Evolutionary conservation across 2,113 vertebrate genomes (phyloP).

Genomic region (Zosterops pallidus): DNA sequence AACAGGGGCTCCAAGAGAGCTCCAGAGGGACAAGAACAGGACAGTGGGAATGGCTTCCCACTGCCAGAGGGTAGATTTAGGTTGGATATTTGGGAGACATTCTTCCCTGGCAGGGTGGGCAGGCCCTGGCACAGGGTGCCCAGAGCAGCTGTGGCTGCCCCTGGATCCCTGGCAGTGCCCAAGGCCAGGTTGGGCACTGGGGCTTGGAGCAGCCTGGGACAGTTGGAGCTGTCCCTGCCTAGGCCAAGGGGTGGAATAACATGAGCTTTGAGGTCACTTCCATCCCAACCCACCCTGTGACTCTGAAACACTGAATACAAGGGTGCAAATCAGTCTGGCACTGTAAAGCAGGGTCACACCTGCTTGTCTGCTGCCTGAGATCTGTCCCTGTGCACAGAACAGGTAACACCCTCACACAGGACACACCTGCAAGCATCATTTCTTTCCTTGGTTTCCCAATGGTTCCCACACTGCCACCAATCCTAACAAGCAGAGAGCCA

Average conservation of each 20-base stretch:
- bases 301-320: not conserved
- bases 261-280: not conserved
- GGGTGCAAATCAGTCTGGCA: not conserved
- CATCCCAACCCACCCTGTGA: not conserved
- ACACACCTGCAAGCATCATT: not conserved
- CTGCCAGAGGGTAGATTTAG: not conserved
- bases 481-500: not conserved
- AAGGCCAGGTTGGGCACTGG: not conserved
- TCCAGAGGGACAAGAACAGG: not conserved
- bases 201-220: not conserved
- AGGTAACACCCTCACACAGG: not conserved
- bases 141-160: not conserved
- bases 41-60: not conserved
- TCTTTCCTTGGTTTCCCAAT: not conserved
- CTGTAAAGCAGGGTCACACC: not conserved
- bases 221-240: not conserved
- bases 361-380: not conserved
- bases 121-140: not conserved
- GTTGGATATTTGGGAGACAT: not conserved
- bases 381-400: rapidly evolving
- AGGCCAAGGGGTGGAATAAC: not conserved
- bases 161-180: not conserved
- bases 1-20: not conserved
- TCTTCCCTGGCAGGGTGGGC: rapidly evolving
- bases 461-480: not conserved